A percentile compares a stretch with the other conserved stretches of the same genome.
Conservation (phyloP, 2,888 invertebrate species). For the Parnassius glacialis region DNA sequence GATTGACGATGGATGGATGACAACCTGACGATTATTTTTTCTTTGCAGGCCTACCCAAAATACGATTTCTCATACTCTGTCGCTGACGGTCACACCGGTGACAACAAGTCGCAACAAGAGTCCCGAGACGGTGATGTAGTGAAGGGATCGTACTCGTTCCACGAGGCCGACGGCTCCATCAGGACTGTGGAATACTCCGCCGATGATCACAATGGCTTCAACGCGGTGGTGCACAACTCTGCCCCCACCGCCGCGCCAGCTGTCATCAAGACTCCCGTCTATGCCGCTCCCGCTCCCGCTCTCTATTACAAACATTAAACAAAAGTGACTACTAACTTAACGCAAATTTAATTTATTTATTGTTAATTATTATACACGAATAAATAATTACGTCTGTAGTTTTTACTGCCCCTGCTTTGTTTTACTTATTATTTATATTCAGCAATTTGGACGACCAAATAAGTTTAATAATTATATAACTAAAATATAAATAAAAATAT, state of each 20-base stretch:
- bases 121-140: constrained; percentile 72
- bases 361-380: too few species aligned
- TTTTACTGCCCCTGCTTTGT: background rate
- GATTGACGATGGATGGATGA: too few species aligned
- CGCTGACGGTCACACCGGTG: constrained; percentile 75
- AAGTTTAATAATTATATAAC: too few species aligned
- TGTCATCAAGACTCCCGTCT: constrained; percentile 41
- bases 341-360: background rate
- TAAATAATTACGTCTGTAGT: too few species aligned
- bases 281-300: constrained; percentile 42
- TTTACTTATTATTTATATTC: too few species aligned
- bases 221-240: constrained; percentile 61
- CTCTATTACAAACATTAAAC: constrained; percentile 47
- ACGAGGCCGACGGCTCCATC: constrained; percentile 74
- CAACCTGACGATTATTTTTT: background rate
- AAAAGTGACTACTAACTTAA: background rate
- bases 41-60: constrained; percentile 51
- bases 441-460: too few species aligned
- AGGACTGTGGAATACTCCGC: constrained; percentile 75
- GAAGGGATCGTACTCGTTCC: constrained; percentile 73
- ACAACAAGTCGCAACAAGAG: constrained; percentile 76
- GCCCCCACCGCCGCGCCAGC: constrained; percentile 55
- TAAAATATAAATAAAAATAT: too few species aligned
- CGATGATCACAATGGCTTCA: constrained; percentile 71
- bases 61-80: constrained; percentile 75